These are phyloP conservation scores for Eilema depressum DNA, from an alignment of 2,888 invertebrate species.

Conservation along the genomic window DNA sequence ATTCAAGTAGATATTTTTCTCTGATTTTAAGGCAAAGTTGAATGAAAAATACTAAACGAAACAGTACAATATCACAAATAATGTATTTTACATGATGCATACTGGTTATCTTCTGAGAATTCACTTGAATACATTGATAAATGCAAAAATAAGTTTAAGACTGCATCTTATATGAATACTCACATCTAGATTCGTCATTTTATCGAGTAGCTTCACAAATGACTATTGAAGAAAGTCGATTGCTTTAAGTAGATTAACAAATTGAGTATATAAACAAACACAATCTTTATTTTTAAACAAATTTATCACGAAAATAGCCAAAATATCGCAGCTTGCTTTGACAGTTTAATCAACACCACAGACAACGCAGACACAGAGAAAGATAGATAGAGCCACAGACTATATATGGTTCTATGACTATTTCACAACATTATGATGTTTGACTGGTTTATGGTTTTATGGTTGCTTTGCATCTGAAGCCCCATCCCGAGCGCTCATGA, in stretches of 20 bases:
- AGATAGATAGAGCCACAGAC: too few relatives aligned
- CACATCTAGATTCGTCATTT: slow-evolving; percentile 75
- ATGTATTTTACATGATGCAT: not conserved
- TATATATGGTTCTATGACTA: too few relatives aligned
- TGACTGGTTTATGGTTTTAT: too few relatives aligned
- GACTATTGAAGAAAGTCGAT: not conserved
- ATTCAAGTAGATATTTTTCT: not conserved
- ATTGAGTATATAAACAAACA: not conserved
- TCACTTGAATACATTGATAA: too few relatives aligned
- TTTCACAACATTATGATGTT: too few relatives aligned
- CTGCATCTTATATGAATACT: slow-evolving; percentile 44
- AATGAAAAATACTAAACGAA: not conserved
- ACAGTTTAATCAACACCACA: not conserved
- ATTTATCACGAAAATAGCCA: not conserved
- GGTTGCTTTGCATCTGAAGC: too few relatives aligned
- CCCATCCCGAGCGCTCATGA: too few relatives aligned
- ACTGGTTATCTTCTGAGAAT: not conserved
- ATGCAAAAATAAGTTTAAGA: not conserved
- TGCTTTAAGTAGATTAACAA: too few relatives aligned
- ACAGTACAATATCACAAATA: not conserved
- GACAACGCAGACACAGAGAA: too few relatives aligned
- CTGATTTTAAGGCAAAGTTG: not conserved
- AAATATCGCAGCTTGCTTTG: not conserved
- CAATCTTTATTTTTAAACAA: slow-evolving; percentile 2
- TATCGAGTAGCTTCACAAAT: slow-evolving; percentile 21